Percentiles rank a stretch among this genome's conserved stretches.
Conservation (phyloP, 2,797 vertebrate genomes). For the Phrynocephalus forsythii region DNA sequence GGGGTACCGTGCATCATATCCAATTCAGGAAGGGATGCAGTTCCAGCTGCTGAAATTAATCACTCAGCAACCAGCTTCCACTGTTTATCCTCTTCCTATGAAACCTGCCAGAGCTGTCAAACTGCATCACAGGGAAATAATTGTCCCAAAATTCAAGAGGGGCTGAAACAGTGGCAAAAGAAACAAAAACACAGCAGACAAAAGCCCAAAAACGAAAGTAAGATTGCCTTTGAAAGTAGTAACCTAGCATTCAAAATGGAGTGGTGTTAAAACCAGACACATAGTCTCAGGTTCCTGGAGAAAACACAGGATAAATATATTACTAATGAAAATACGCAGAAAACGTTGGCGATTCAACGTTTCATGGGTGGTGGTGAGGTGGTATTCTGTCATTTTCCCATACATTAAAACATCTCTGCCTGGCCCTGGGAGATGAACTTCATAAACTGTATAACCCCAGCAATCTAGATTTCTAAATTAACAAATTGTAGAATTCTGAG, state of each 20-base stretch:
- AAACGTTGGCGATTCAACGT: not conserved
- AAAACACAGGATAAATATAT: not conserved
- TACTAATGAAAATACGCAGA: not conserved
- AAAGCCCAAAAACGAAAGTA: not conserved
- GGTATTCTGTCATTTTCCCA: not conserved
- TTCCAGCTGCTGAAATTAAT: constrained; percentile 16
- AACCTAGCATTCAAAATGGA: not conserved
- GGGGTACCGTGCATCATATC: not conserved
- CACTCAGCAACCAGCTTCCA: constrained; percentile 13
- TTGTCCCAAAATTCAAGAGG: not conserved
- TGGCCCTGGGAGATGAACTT: not conserved
- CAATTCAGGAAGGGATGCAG: not conserved
- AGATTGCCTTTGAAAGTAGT: not conserved
- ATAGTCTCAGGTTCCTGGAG: not conserved
- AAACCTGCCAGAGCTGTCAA: constrained; percentile 13
- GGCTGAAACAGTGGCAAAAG: not conserved
- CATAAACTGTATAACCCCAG: not conserved
- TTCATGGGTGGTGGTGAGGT: too few species aligned
- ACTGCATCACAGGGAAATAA: not conserved
- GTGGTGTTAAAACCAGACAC: not conserved
- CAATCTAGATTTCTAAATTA: not conserved
- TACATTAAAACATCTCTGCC: not conserved
- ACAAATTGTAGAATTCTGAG: not conserved
- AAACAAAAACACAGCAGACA: not conserved
- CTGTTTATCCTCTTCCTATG: not conserved